Evolutionary conservation across 2,888 invertebrate species (phyloP), one percentile per base, ranked within the genome.

Genomic region (Tetropium fuscum): DNA sequence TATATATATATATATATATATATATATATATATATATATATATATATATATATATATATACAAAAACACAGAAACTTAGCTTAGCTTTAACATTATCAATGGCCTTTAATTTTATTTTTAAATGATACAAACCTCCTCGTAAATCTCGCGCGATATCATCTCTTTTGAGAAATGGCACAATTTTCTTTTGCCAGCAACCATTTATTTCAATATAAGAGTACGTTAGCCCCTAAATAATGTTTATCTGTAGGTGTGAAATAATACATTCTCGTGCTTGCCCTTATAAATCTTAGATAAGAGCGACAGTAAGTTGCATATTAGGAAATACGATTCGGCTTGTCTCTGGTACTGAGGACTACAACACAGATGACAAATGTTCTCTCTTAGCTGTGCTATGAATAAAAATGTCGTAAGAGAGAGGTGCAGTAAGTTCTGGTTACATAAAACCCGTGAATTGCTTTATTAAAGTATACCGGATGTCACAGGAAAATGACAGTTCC

Each of bases 231-330:
- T 43, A 22, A 43, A 43, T 43, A 43, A 22, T 11, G 22, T 43
- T 43, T 43, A 25, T 43, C 22, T 43, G 22, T 11, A 43, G 41
- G 41, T 43, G 41, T 11, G 41, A 43, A 43, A 43, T 22, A 43
- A 43, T 22, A 43, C 41, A 43, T 43, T 43, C 20, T 22, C 40
- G 6, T 43, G 41, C 25, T 43, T 22, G 25, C 8, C 3, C 20
- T 13, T 20, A 43, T 43, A 43, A 43, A 43, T 43, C 25, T 43
- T 22, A 22, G 41, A 43, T 43, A 43, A 43, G 25, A 43, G 41
- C 11, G 41, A 43, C 41, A 43, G 22, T 43, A 43, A 43, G 25
- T 43, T 43, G 41, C 25, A 43, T 43, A 43, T 43, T 43, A 43
- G 13, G 41, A 22, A 41, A 41, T 41, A 19, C 20, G 41, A 22